Evolutionary conservation across 1,140 invertebrate genomes (phyloP).

Genomic region (Pseudoatta argentina): DNA sequence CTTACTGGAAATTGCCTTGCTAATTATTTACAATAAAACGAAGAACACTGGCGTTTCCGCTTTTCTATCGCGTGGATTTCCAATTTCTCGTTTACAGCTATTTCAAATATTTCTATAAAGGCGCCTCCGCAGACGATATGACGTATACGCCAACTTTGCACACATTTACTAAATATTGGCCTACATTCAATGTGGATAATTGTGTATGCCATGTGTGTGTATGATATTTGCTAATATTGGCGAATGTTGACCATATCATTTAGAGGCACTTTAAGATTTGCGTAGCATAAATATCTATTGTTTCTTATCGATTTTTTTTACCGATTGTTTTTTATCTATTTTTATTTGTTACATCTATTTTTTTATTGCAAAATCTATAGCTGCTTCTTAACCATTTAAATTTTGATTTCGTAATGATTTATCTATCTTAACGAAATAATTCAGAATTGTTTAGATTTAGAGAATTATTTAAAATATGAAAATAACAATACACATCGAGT

Average conservation of each 20-base stretch:
- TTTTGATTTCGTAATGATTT: background rate
- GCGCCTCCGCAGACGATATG: no score
- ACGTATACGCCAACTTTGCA: no score
- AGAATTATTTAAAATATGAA: background rate
- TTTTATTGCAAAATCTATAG: background rate
- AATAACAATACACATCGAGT: background rate
- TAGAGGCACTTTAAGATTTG: background rate
- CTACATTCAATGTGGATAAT: no score
- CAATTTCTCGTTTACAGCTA: background rate
- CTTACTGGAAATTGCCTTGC: background rate
- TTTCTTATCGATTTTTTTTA: background rate
- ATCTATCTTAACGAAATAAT: background rate
- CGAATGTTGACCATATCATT: no score
- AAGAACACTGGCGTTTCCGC: background rate
- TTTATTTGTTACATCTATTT: background rate
- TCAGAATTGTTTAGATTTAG: background rate
- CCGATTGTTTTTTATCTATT: background rate
- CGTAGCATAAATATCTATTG: background rate
- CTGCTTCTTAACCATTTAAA: background rate
- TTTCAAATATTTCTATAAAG: background rate
- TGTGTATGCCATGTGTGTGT: no score
- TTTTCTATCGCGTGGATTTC: background rate
- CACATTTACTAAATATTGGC: no score
- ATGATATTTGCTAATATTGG: no score
- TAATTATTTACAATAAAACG: slow-evolving; percentile 1